Evolutionary conservation across 2,888 invertebrate genomes (phyloP).

Genomic region (Steinernema hermaphroditum): DNA sequence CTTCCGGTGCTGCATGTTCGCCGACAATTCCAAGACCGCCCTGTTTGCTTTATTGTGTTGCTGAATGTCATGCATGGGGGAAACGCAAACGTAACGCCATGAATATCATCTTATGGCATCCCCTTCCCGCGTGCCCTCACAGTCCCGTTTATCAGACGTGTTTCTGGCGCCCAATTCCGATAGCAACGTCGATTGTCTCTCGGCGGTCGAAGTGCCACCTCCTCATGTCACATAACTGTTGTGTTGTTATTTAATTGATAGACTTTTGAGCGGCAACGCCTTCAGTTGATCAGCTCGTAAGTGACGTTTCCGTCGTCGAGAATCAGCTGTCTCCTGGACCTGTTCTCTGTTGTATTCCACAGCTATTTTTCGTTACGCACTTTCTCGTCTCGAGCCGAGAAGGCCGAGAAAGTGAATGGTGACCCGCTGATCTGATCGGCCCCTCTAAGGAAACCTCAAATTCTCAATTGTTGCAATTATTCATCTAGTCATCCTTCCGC

Average conservation of each 20-base stretch:
- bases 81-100: neutral
- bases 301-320: constrained; percentile 2
- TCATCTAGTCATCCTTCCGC: too few relatives aligned
- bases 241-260: constrained; percentile 23
- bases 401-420: too few relatives aligned
- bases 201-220: neutral
- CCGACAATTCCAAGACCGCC: neutral
- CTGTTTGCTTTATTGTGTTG: neutral
- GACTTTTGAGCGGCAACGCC: constrained; percentile 4
- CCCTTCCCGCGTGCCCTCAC: neutral
- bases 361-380: neutral
- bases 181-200: neutral
- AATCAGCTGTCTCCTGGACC: constrained; percentile 19
- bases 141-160: neutral
- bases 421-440: too few relatives aligned
- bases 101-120: constrained; percentile 17
- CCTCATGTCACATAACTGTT: neutral
- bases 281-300: neutral
- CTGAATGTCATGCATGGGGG: neutral
- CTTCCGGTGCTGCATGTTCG: neutral
- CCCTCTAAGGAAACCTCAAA: too few relatives aligned
- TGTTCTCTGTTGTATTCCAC: constrained; percentile 8
- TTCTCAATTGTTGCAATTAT: too few relatives aligned
- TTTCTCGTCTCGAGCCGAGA: too few relatives aligned
- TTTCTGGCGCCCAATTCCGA: neutral